These are phyloP conservation scores for Drosophila mimetica DNA, from an alignment of 2,888 invertebrate genomes.

Conservation along the genomic window DNA sequence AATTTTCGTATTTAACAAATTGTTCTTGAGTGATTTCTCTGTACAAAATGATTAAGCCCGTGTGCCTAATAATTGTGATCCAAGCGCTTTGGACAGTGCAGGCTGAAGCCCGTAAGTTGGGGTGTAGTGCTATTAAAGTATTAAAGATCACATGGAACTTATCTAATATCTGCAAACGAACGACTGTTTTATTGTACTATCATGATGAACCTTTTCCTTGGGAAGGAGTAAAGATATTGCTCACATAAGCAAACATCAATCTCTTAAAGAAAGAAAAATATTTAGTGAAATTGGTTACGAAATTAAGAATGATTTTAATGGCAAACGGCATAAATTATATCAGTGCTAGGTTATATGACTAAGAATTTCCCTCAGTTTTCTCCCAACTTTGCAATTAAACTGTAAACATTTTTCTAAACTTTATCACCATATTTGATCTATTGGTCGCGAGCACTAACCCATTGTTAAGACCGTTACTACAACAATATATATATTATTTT, in stretches of 20 bases:
- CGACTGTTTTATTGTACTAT: background rate
- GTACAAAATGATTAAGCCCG: slow-evolving; percentile 53
- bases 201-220: background rate
- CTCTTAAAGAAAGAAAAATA: too few species aligned
- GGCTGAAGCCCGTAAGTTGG: slow-evolving; percentile 61
- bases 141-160: background rate
- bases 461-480: too few species aligned
- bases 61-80: slow-evolving; percentile 45
- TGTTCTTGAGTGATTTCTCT: slow-evolving; percentile 8
- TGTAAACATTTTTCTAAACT: background rate
- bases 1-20: background rate
- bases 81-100: slow-evolving; percentile 44
- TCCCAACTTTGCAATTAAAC: background rate
- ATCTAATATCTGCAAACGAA: background rate
- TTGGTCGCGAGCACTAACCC: too few species aligned
- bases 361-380: background rate
- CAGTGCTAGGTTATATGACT: too few species aligned
- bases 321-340: too few species aligned
- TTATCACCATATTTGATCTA: background rate
- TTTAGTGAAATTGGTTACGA: too few species aligned
- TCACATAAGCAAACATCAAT: too few species aligned
- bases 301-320: too few species aligned
- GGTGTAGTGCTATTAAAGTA: background rate
- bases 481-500: too few species aligned
- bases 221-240: background rate